These are phyloP conservation scores for Ptilonorhynchus violaceus DNA, from an alignment of 2,113 vertebrate genomes.

Conservation along the genomic window DNA sequence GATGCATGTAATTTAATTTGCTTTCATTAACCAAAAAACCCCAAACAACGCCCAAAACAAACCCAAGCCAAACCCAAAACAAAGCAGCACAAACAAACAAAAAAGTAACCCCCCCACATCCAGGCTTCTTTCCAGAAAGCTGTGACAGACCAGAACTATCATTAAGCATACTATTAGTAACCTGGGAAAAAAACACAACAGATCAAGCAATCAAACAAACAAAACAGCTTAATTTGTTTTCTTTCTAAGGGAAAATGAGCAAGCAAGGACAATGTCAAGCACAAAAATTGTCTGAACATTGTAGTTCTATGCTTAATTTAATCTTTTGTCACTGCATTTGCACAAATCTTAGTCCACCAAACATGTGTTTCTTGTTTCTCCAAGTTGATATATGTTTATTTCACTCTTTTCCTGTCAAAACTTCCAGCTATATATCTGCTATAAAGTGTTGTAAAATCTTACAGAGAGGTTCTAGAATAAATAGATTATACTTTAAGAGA, in stretches of 20 bases:
- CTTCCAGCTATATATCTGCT: not conserved
- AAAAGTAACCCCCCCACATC: fast-evolving
- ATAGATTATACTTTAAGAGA: not conserved
- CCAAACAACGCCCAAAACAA: not conserved
- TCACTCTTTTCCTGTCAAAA: not conserved
- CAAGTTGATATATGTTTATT: not conserved
- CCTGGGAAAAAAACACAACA: not conserved
- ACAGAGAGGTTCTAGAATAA: not conserved
- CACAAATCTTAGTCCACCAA: not conserved
- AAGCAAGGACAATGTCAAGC: not conserved
- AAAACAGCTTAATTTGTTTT: not conserved
- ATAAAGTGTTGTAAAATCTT: not conserved
- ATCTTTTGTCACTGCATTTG: not conserved
- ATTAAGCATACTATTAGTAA: not conserved
- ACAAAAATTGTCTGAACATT: not conserved
- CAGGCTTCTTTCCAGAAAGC: not conserved
- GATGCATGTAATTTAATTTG: not conserved
- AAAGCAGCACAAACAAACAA: not conserved
- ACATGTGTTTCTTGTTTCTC: not conserved
- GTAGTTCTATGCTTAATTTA: not conserved
- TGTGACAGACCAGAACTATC: not conserved
- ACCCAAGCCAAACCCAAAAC: not conserved
- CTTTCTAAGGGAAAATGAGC: not conserved
- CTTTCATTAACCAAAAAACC: not conserved
- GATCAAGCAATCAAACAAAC: not conserved